Evolutionary conservation across 2,888 invertebrate species (phyloP).

Genomic region (Junonia oenone): DNA sequence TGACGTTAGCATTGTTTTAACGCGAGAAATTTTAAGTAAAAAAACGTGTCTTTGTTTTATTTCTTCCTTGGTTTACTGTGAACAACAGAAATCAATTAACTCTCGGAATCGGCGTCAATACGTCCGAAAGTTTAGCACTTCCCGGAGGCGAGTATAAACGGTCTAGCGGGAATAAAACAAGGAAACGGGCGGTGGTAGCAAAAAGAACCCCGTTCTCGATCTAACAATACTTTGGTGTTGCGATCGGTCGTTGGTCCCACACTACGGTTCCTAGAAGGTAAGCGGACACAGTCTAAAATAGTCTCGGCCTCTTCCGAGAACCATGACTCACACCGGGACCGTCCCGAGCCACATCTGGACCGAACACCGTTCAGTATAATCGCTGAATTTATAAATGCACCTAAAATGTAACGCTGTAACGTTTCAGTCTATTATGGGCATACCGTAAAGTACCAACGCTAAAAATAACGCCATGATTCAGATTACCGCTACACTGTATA

Average conservation of each 20-base stretch:
- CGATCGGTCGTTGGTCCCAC: slow-evolving; percentile 76
- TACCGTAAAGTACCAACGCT: slow-evolving; percentile 12
- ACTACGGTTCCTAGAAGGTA: slow-evolving; percentile 72
- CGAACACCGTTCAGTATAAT: slow-evolving; percentile 40
- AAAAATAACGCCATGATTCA: slow-evolving; percentile 15
- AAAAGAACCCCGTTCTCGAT: slow-evolving; percentile 63
- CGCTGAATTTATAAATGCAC: slow-evolving; percentile 42
- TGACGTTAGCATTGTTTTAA: slow-evolving; percentile 27
- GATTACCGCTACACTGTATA: slow-evolving; percentile 7
- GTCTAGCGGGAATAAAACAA: slow-evolving; percentile 57
- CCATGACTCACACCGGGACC: slow-evolving; percentile 66
- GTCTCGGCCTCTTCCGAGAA: slow-evolving; percentile 73
- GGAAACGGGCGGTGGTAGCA: slow-evolving; percentile 44
- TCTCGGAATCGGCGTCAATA: slow-evolving; percentile 4
- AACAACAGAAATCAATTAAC: neutral
- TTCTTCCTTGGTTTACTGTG: neutral
- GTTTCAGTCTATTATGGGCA: slow-evolving; percentile 26
- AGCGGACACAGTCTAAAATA: slow-evolving; percentile 78
- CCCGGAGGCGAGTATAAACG: slow-evolving; percentile 40
- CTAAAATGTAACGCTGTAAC: slow-evolving; percentile 32
- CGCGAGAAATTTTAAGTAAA: slow-evolving; percentile 3
- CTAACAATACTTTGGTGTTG: slow-evolving; percentile 72
- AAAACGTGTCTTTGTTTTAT: neutral
- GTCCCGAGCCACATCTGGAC: slow-evolving; percentile 69
- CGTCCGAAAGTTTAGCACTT: slow-evolving; percentile 29